Evolutionary conservation across 2,113 vertebrate genomes (phyloP).

Genomic region (Fulica atra): DNA sequence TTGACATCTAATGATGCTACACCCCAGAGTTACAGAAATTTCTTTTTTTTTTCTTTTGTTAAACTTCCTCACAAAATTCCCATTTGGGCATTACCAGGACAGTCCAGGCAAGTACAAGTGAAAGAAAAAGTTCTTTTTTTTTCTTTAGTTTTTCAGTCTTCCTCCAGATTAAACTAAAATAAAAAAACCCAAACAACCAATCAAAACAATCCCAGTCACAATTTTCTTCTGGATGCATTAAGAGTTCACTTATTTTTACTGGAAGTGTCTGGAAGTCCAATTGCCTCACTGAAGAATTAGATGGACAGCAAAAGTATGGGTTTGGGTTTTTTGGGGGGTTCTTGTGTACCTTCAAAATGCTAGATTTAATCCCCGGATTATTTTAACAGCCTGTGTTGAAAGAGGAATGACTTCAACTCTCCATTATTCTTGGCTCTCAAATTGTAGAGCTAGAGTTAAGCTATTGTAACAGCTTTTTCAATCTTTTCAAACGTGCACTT

Average conservation of each 20-base stretch:
- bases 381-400: background rate
- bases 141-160: background rate
- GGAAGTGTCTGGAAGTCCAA: background rate
- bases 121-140: background rate
- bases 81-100: background rate
- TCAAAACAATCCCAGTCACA: background rate
- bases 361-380: slow-evolving; percentile 11
- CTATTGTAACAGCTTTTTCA: slow-evolving; percentile 54
- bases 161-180: background rate
- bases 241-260: background rate
- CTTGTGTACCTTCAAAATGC: background rate
- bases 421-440: background rate
- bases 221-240: background rate
- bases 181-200: background rate
- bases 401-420: background rate
- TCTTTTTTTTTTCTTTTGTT: background rate
- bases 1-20: background rate
- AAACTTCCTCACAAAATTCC: background rate
- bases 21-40: background rate
- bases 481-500: slow-evolving; percentile 49
- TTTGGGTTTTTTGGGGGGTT: background rate
- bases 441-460: slow-evolving; percentile 26
- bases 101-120: background rate
- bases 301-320: background rate
- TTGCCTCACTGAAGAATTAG: background rate